Percentiles rank a stretch among this genome's conserved stretches.
These are phyloP conservation scores for Philypnodon macrostomus DNA, from an alignment of 2,797 vertebrate genomes.

Conservation along the genomic window DNA sequence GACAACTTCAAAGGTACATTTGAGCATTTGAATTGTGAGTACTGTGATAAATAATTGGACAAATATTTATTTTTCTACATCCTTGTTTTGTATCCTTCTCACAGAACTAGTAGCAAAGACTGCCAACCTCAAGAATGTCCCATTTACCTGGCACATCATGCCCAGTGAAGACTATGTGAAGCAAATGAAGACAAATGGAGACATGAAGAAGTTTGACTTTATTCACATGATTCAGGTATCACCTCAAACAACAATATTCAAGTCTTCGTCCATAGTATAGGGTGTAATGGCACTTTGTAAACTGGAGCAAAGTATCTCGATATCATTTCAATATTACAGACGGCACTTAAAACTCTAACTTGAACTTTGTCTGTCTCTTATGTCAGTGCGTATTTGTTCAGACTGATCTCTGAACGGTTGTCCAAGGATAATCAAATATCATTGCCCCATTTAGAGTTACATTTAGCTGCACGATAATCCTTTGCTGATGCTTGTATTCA, in stretches of 20 bases:
- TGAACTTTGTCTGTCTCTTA: too few relatives aligned
- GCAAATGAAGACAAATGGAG: slow-evolving; percentile 67
- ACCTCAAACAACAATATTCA: too few relatives aligned
- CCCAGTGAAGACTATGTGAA: slow-evolving; percentile 75
- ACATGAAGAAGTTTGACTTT: slow-evolving; percentile 82
- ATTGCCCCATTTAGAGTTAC: background rate
- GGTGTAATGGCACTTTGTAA: too few relatives aligned
- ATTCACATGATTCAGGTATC: slow-evolving; percentile 93
- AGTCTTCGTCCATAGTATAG: too few relatives aligned
- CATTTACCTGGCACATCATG: slow-evolving; percentile 83
- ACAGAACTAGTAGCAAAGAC: slow-evolving; percentile 73
- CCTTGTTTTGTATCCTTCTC: background rate
- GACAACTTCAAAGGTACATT: slow-evolving; percentile 62
- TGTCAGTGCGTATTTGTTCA: too few relatives aligned
- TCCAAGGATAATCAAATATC: background rate
- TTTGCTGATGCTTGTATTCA: slow-evolving; percentile 5
- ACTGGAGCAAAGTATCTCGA: too few relatives aligned
- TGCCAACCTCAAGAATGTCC: slow-evolving; percentile 75
- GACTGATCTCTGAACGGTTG: too few relatives aligned
- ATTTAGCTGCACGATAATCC: background rate
- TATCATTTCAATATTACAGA: too few relatives aligned
- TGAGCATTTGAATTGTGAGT: background rate
- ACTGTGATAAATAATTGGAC: too few relatives aligned
- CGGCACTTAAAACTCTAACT: too few relatives aligned
- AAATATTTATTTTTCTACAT: background rate